Percentiles rank a stretch among this genome's conserved stretches.
These are phyloP conservation scores for Neodiprion lecontei DNA, from an alignment of 1,140 invertebrate genomes.

Conservation along the genomic window DNA sequence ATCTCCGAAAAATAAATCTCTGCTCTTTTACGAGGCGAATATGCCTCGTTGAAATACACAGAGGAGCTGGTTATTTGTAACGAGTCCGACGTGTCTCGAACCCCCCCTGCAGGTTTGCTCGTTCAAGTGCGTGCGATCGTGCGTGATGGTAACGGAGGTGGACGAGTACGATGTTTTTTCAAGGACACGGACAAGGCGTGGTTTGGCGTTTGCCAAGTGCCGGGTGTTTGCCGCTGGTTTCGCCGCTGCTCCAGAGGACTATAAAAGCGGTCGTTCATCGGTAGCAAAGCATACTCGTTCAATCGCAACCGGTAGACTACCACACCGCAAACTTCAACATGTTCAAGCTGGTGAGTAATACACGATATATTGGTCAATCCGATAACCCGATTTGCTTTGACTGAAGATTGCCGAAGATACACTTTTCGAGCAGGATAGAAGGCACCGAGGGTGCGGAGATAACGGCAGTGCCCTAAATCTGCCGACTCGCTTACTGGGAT, in stretches of 20 bases:
- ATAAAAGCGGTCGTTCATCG: constrained; percentile 43
- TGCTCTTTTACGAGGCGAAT: too few relatives aligned
- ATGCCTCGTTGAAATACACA: too few relatives aligned
- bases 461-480: too few relatives aligned
- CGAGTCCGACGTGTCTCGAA: constrained; percentile 34
- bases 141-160: not conserved
- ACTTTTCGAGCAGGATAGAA: too few relatives aligned
- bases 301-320: constrained; percentile 53
- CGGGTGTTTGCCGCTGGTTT: not conserved
- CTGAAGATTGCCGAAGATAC: too few relatives aligned
- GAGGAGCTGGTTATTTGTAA: not conserved
- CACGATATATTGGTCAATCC: too few relatives aligned
- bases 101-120: constrained; percentile 27
- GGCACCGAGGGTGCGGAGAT: too few relatives aligned
- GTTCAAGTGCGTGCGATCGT: not conserved
- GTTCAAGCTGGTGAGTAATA: constrained; percentile 52
- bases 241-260: constrained; percentile 45
- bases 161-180: not conserved
- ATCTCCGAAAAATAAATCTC: too few relatives aligned
- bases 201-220: not conserved
- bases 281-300: constrained; percentile 51
- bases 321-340: constrained; percentile 47
- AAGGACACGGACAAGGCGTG: not conserved
- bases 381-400: too few relatives aligned
- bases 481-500: not conserved